Percentiles rank a stretch among this genome's conserved stretches.
Conservation (phyloP, 2,797 vertebrate species). For the Pelobates cultripes region DNA sequence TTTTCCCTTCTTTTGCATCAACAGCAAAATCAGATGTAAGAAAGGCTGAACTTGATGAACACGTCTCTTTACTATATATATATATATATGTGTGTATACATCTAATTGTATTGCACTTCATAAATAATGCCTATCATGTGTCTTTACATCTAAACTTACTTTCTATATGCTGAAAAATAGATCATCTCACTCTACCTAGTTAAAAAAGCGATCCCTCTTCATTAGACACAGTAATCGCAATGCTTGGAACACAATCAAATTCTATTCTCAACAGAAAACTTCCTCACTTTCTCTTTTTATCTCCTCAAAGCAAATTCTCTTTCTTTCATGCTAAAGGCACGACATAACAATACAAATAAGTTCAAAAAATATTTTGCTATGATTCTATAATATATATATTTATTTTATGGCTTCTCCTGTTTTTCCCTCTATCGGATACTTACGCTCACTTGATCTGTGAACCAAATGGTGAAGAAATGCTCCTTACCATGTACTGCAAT, state of each 20-base stretch:
- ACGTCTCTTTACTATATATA: too few species aligned
- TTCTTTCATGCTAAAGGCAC: constrained; percentile 16
- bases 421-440: too few species aligned
- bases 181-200: constrained; percentile 1
- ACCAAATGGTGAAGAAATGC: too few species aligned
- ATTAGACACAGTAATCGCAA: constrained; percentile 30
- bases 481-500: too few species aligned
- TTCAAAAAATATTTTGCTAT: not conserved
- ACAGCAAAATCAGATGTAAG: too few species aligned
- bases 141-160: not conserved
- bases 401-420: too few species aligned
- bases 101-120: too few species aligned
- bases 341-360: constrained; percentile 1
- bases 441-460: too few species aligned
- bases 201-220: constrained; percentile 40
- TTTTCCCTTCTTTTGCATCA: too few species aligned
- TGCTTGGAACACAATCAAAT: not conserved
- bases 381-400: not conserved
- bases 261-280: constrained; percentile 13
- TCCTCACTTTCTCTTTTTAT: constrained; percentile 38
- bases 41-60: too few species aligned
- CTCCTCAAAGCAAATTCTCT: constrained; percentile 38
- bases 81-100: too few species aligned
- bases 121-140: not conserved
- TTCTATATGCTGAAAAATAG: not conserved